Percentiles rank a stretch among this genome's conserved stretches.
Evolutionary conservation across 2,888 invertebrate species (phyloP).

Genomic region (Drosophila nigricruria): DNA sequence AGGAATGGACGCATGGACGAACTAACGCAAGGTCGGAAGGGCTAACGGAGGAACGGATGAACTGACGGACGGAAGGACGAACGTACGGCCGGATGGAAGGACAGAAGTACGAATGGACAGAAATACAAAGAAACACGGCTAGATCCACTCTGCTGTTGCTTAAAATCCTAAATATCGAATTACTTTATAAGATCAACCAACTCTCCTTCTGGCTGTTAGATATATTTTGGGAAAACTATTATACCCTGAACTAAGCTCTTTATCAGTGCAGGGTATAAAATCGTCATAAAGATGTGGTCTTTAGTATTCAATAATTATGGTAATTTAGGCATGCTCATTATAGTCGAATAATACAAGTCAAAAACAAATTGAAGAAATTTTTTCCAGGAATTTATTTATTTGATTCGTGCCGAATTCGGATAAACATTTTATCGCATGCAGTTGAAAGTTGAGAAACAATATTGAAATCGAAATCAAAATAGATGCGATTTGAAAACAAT

Average conservation of each 20-base stretch:
- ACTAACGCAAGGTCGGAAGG: too few species aligned
- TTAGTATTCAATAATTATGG: neutral
- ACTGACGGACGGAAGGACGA: too few species aligned
- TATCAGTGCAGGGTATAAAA: neutral
- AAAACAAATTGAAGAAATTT: neutral
- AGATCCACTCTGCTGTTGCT: neutral
- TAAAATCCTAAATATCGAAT: too few species aligned
- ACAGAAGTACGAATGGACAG: neutral
- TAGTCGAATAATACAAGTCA: neutral
- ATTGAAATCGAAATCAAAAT: neutral
- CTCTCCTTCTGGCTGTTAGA: neutral
- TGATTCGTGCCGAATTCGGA: neutral
- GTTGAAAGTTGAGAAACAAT: too few species aligned
- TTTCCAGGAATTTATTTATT: neutral
- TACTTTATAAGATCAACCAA: too few species aligned
- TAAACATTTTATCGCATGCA: neutral
- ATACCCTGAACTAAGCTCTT: too few species aligned
- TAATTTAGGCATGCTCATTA: neutral
- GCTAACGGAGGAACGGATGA: neutral
- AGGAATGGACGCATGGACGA: neutral
- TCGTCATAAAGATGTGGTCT: neutral
- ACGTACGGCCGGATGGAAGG: too few species aligned
- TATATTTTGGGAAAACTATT: too few species aligned
- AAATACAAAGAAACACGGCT: neutral
- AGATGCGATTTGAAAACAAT: conserved; percentile 2